These are phyloP conservation scores for Ibidorhyncha struthersii DNA, from an alignment of 2,113 vertebrate genomes.

Conservation along the genomic window DNA sequence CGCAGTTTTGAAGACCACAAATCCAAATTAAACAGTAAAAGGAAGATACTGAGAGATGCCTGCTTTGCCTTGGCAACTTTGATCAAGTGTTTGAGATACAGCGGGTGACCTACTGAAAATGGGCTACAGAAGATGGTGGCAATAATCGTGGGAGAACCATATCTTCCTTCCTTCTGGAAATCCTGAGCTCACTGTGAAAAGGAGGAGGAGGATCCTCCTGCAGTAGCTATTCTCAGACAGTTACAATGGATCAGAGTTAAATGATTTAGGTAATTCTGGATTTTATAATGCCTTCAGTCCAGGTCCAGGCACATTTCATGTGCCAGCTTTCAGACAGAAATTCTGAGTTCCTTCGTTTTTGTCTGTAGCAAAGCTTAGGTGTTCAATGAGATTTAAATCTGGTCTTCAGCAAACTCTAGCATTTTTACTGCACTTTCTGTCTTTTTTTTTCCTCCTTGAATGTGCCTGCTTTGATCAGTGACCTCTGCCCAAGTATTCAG, in stretches of 20 bases:
- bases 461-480: constrained; percentile 38
- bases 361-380: not conserved
- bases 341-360: constrained; percentile 3
- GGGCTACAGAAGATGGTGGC: not conserved
- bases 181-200: not conserved
- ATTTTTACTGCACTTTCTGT: constrained; percentile 11
- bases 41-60: not conserved
- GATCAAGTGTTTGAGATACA: not conserved
- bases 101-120: not conserved
- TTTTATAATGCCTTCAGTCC: not conserved
- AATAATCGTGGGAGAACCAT: not conserved
- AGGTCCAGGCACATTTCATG: not conserved
- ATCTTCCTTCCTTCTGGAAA: not conserved
- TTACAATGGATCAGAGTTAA: not conserved
- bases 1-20: not conserved
- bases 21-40: not conserved
- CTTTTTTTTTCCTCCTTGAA: constrained; percentile 28
- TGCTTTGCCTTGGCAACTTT: not conserved
- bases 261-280: constrained; percentile 3
- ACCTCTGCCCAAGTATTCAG: constrained; percentile 66
- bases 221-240: not conserved
- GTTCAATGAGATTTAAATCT: constrained; percentile 37
- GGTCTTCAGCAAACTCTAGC: constrained; percentile 32
- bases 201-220: not conserved
- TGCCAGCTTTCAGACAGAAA: not conserved